phyloP scores from a whole-genome alignment of 2,888 invertebrate species.

The Lampropteryx suffumata region DNA sequence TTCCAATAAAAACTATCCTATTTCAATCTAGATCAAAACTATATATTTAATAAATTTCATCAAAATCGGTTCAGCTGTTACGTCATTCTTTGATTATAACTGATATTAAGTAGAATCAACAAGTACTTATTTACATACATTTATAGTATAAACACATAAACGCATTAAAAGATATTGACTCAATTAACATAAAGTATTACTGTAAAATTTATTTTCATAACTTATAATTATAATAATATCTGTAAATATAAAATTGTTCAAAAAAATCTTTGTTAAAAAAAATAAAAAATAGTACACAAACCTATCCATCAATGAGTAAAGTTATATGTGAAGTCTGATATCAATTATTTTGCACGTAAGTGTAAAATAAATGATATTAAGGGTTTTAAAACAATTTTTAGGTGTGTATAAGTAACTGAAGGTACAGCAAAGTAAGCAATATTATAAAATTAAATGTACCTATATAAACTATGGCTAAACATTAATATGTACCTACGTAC shows the following conservation, averaged over 20 bases:
- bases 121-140: too few species aligned
- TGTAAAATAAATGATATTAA: conserved; percentile 45
- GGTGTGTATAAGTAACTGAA: conserved; percentile 46
- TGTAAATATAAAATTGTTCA: conserved; percentile 19
- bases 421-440: conserved; percentile 70
- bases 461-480: conserved; percentile 54
- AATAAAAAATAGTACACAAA: conserved; percentile 2
- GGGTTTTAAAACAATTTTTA: neutral
- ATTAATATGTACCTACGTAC: conserved; percentile 32
- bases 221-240: neutral
- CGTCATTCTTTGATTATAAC: too few species aligned
- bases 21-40: too few species aligned
- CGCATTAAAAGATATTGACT: too few species aligned
- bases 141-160: too few species aligned
- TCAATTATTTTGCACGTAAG: conserved; percentile 5
- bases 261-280: conserved; percentile 5
- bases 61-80: too few species aligned
- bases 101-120: too few species aligned
- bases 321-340: conserved; percentile 7
- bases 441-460: conserved; percentile 53
- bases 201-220: neutral
- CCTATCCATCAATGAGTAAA: conserved; percentile 9
- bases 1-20: too few species aligned
- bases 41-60: too few species aligned
- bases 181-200: conserved; percentile 2